Percentiles rank a stretch among this genome's conserved stretches.
Conservation (phyloP, 1,140 invertebrate species). For the Pogonomyrmex barbatus region DNA sequence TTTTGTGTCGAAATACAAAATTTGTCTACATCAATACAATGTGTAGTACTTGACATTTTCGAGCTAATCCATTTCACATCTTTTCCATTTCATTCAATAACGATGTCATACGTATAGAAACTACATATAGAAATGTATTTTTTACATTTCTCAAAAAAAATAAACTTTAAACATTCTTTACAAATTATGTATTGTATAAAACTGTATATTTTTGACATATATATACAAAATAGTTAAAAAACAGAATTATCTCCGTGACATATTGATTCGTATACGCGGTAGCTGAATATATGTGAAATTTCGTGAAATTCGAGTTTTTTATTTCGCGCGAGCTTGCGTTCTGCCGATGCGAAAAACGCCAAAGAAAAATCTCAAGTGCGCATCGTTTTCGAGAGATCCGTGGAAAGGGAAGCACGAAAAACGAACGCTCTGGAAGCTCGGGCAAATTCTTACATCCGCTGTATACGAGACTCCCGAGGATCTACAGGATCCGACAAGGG, state of each 20-base stretch:
- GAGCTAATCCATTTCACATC: background rate
- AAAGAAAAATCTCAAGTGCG: conserved; percentile 79
- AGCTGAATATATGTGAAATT: conserved; percentile 71
- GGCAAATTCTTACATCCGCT: conserved; percentile 69
- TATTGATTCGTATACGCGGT: background rate
- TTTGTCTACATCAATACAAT: background rate
- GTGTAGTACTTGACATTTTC: no score
- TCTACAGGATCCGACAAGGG: conserved; percentile 50
- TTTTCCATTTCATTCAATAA: background rate
- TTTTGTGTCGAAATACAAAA: background rate
- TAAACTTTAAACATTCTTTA: background rate
- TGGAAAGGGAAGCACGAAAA: conserved; percentile 36
- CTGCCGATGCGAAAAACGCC: conserved; percentile 65
- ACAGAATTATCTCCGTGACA: background rate
- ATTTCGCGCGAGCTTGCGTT: conserved; percentile 73
- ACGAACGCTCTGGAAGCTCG: conserved; percentile 61
- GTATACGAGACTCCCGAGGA: conserved; percentile 15
- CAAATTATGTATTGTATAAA: background rate
- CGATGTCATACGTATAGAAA: background rate
- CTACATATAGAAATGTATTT: background rate
- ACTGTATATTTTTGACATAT: background rate
- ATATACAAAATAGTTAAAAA: background rate
- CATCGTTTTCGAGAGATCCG: conserved; percentile 72
- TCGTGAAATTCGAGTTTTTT: conserved; percentile 80
- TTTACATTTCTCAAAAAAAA: background rate